Conservation (phyloP, 2,113 vertebrate species). For the Tetrax tetrax region DNA sequence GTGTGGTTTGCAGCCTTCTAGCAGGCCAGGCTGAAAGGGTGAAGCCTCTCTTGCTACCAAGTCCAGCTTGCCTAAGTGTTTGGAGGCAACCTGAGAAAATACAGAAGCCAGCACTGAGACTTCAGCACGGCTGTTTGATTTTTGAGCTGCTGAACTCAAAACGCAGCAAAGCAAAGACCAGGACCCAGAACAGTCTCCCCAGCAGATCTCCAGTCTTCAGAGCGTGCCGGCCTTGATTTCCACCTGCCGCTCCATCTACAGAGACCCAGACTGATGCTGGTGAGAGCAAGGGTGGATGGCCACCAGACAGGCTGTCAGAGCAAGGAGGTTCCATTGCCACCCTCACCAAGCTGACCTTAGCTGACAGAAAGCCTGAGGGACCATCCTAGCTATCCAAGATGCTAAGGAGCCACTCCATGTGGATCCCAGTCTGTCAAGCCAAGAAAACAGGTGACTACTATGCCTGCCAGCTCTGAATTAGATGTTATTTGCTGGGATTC, state of each 20-base stretch:
- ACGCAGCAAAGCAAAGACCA: not conserved
- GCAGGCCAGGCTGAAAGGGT: not conserved
- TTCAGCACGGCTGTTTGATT: fast-evolving
- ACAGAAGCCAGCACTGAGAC: not conserved
- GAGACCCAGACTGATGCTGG: not conserved
- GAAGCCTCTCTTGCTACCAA: not conserved
- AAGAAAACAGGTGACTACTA: not conserved
- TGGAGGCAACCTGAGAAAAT: not conserved
- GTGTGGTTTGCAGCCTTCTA: not conserved
- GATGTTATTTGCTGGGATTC: not conserved
- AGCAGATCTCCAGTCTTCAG: not conserved
- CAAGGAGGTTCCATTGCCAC: not conserved
- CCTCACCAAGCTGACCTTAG: not conserved
- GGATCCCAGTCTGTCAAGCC: not conserved
- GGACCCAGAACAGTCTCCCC: not conserved
- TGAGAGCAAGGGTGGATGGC: not conserved
- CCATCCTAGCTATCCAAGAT: not conserved
- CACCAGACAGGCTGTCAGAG: not conserved
- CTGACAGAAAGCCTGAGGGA: not conserved
- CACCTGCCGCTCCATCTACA: fast-evolving
- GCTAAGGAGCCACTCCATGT: not conserved
- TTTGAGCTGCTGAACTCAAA: not conserved
- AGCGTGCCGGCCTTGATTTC: not conserved
- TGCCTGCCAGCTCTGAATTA: not conserved
- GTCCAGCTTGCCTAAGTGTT: not conserved